Evolutionary conservation across 1,140 invertebrate species (phyloP), one percentile per base, ranked within the genome.

Genomic region (Apis florea): DNA sequence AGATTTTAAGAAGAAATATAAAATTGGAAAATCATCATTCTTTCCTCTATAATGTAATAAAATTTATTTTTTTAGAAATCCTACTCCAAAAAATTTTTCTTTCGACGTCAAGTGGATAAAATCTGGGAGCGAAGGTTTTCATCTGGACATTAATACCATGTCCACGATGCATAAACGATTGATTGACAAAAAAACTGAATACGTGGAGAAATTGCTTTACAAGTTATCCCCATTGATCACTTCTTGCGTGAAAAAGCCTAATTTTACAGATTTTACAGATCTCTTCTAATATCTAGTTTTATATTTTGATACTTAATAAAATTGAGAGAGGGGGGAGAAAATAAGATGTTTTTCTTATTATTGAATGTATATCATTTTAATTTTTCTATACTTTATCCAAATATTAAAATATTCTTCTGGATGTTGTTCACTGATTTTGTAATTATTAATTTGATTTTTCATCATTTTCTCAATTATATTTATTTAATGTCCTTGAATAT

Each of bases 1-100:
- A 31, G 31, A 31, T 40, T 40, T 40, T 40, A 40, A 40, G 31
- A 40, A 6, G 31, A 40, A 6, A 40, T 6, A 40, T 40, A 40
- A 40, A 40, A 6, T 40, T 40, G 31, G 31, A 40, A 4, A 40
- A 40, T 40, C 31, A 6, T 40, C 31, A 40, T 40, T 5, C 31
- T 40, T 3, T 5, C 6, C 31, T 6, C 5, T 40, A 6, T 11
- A 10, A 26, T n/a, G 0, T 17, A 19, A 58, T 72, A 9, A 11
- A 54, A 70, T 47, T 67, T 67, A 40, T 61, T 19, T 51, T 78
- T n/a, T 17, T 26, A 88, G 87, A 15, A 54, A 88, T 67, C 87
- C 87, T n/a, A 88, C 87, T 11, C 87, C 83, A 0, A 68, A 69
- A 0, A 31, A 31, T 24, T 17, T 21, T 0, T 4, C 26, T 1